Base-by-base conservation (phyloP, 2,888 invertebrate genomes). In the Ectemnius cavifrons region DNA sequence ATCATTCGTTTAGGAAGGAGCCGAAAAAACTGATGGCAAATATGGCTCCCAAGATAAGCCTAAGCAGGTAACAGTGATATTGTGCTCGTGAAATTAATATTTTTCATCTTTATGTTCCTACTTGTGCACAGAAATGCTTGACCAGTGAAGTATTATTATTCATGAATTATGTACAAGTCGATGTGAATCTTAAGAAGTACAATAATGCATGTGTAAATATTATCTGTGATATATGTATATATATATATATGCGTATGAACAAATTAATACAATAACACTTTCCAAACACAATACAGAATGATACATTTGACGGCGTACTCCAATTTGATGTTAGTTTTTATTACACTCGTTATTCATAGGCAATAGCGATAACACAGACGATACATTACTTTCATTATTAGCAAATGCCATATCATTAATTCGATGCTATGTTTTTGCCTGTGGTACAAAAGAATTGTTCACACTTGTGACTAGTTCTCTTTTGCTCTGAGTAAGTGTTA, bases 31-130 rank as follows among this genome's bases (percentile, higher is more conserved):
- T 73, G 98, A 98, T 87, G 93, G 97, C 81, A 98, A 98, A 91
- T 97, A 97, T 91, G 97, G 97, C 37, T 95, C 95, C 71, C 97
- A 97, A 91, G 98, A 98, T 87, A 97, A 97, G 91, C 97, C 97
- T 3, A 97, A 97, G 87, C 97, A 97, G 91, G 93, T 96, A 89
- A 87, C 81, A 83, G 80, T 79, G 85, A 81, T 81, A 80, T 79
- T 85, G 86, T 81, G 81, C 78, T 86, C 80, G 83, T 78, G 75
- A 82, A 71, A 71, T 80, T 63, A 59, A 82, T 73, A 75, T 67
- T 69, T 61, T 73, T 71, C 57, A 49, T 72, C 67, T 77, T 71
- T 59, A 52, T 72, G 69, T 77, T 75, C 58, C 27, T n/a, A 66
- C 69, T 62, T 65, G 74, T 64, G 60, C 20, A 37, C 49, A 45